phyloP scores from a whole-genome alignment of 1,140 invertebrate species.

The Lasioglossum albipes region DNA sequence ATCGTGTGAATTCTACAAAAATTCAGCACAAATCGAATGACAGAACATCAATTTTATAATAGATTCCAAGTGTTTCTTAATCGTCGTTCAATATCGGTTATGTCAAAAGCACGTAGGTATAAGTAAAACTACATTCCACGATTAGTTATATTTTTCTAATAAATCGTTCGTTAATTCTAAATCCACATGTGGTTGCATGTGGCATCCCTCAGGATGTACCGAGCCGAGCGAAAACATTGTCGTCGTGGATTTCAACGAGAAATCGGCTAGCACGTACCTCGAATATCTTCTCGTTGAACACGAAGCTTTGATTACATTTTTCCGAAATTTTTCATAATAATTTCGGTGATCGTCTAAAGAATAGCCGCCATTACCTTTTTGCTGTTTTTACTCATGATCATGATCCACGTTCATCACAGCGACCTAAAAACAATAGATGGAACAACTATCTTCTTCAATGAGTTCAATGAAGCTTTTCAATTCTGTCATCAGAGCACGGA shows the following conservation, averaged over 20 bases:
- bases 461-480: neutral
- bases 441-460: constrained; percentile 34
- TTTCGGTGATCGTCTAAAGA: constrained; percentile 46
- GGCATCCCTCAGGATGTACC: neutral
- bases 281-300: constrained; percentile 36
- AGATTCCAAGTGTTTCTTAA: neutral
- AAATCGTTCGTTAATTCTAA: constrained; percentile 31
- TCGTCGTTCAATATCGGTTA: neutral
- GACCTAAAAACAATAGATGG: constrained; percentile 54
- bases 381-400: constrained; percentile 57
- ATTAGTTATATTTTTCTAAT: constrained; percentile 27
- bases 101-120: neutral
- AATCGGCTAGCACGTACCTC: constrained; percentile 48
- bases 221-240: neutral
- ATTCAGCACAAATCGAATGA: neutral
- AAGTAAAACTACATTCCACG: neutral
- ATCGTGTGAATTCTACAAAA: neutral
- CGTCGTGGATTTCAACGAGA: neutral
- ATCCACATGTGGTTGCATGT: constrained; percentile 57
- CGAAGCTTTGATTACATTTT: constrained; percentile 64
- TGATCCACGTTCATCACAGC: constrained; percentile 53
- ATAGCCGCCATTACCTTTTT: constrained; percentile 66
- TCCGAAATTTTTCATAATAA: constrained; percentile 59
- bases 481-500: neutral
- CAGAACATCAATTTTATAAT: neutral